These are phyloP conservation scores for Spondyliosoma cantharus DNA, from an alignment of 2,797 vertebrate genomes.

Conservation along the genomic window DNA sequence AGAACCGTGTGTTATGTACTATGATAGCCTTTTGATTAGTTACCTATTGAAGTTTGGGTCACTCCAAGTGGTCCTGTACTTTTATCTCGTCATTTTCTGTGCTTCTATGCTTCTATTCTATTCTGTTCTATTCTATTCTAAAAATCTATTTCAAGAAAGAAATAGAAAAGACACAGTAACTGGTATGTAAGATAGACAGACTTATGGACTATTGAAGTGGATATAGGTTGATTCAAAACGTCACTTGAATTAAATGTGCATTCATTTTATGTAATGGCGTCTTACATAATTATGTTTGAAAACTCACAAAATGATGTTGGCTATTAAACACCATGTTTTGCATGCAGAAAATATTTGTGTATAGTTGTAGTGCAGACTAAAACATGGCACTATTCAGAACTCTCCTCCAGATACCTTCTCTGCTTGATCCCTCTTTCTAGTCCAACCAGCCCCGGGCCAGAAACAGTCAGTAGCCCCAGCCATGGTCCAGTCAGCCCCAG, in stretches of 20 bases:
- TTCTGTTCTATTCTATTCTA: too few species aligned
- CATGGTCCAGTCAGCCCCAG: conserved; percentile 44
- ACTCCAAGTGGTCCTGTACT: too few species aligned
- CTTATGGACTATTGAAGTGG: neutral
- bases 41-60: too few species aligned
- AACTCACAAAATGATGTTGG: neutral
- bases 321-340: neutral
- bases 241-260: too few species aligned
- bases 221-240: neutral
- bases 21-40: too few species aligned
- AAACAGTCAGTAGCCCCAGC: conserved; percentile 42
- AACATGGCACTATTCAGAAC: conserved; percentile 30
- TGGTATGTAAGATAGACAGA: too few species aligned
- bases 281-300: neutral
- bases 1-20: too few species aligned
- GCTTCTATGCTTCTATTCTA: too few species aligned
- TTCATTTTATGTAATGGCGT: neutral
- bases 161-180: too few species aligned
- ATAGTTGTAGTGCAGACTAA: conserved; percentile 1
- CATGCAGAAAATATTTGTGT: neutral
- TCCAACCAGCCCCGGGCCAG: conserved; percentile 60
- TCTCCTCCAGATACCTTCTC: conserved; percentile 14
- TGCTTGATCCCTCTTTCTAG: conserved; percentile 50
- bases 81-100: too few species aligned
- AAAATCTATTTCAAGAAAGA: too few species aligned